Conservation (phyloP, 2,113 vertebrate genomes). For the Cryptotis parvus region DNA sequence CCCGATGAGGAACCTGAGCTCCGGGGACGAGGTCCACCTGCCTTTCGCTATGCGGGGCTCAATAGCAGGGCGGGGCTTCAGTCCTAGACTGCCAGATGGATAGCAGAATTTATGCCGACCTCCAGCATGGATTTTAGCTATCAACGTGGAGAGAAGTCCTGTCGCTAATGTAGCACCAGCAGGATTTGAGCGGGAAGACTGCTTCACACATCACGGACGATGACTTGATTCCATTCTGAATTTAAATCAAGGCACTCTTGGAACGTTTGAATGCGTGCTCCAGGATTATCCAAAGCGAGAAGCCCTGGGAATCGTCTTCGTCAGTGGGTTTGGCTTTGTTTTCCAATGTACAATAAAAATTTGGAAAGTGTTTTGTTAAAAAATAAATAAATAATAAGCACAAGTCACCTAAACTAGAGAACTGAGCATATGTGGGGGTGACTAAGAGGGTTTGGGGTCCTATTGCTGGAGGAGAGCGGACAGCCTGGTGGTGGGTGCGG, state of each 20-base stretch:
- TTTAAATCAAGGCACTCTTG: not conserved
- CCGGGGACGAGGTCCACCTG: not conserved
- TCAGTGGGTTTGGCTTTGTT: conserved; percentile 6
- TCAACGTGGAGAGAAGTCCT: not conserved
- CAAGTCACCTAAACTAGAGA: too few relatives aligned
- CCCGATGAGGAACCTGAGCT: not conserved
- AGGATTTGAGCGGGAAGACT: not conserved
- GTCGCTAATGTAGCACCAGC: not conserved
- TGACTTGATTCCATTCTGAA: conserved; percentile 40
- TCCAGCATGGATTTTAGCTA: not conserved
- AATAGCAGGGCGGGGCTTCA: not conserved
- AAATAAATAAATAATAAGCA: too few relatives aligned
- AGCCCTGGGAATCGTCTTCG: not conserved
- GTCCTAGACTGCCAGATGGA: not conserved
- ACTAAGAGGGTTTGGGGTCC: too few relatives aligned
- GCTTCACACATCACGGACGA: not conserved
- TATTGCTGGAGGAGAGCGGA: too few relatives aligned
- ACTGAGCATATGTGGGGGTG: too few relatives aligned
- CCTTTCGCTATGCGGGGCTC: not conserved
- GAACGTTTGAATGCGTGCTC: not conserved
- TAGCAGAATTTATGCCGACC: not conserved
- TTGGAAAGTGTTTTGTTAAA: too few relatives aligned
- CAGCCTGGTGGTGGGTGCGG: too few relatives aligned
- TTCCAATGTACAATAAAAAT: conserved; percentile 27
- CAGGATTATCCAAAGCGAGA: conserved; percentile 15